phyloP scores from a whole-genome alignment of 37 sponge, comb jelly and placozoan species.

The Haliclona indistincta region DNA sequence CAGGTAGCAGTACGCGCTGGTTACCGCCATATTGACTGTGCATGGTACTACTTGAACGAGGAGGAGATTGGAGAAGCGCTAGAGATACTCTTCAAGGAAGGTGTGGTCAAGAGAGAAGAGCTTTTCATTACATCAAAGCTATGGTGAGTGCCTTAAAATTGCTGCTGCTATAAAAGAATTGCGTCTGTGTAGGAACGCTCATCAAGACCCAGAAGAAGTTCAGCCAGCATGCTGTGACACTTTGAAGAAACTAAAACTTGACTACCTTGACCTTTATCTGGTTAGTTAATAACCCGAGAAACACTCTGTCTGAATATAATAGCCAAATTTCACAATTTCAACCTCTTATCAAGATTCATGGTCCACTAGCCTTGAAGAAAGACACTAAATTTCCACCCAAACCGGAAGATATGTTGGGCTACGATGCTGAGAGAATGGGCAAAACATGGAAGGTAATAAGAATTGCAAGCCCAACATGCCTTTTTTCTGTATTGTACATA shows the following conservation, averaged over 20 bases:
- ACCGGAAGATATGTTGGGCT: slow-evolving; percentile 13
- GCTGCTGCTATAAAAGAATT: background rate
- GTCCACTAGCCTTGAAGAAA: slow-evolving; percentile 7
- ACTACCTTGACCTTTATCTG: slow-evolving; percentile 75
- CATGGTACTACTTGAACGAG: slow-evolving; percentile 76
- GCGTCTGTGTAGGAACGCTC: background rate
- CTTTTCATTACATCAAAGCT: slow-evolving; percentile 81
- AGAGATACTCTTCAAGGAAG: slow-evolving; percentile 67
- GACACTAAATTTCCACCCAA: background rate
- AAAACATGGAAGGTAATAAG: slow-evolving; percentile 44
- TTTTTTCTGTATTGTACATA: too few species aligned
- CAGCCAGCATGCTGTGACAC: slow-evolving; percentile 31
- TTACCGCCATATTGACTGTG: slow-evolving; percentile 87
- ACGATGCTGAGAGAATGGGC: slow-evolving; percentile 21
- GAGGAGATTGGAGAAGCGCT: slow-evolving; percentile 82
- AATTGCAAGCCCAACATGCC: too few species aligned
- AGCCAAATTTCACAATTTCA: too few species aligned
- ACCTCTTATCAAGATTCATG: slow-evolving; percentile 14
- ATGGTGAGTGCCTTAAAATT: slow-evolving; percentile 25
- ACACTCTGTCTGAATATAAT: too few species aligned
- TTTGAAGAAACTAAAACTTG: slow-evolving; percentile 65
- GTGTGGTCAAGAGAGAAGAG: slow-evolving; percentile 73
- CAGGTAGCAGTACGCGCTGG: slow-evolving; percentile 62
- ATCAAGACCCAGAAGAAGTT: slow-evolving; percentile 43
- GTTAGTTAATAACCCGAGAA: too few species aligned